Conservation (phyloP, 2,113 vertebrate genomes). For the Sardina pilchardus region DNA sequence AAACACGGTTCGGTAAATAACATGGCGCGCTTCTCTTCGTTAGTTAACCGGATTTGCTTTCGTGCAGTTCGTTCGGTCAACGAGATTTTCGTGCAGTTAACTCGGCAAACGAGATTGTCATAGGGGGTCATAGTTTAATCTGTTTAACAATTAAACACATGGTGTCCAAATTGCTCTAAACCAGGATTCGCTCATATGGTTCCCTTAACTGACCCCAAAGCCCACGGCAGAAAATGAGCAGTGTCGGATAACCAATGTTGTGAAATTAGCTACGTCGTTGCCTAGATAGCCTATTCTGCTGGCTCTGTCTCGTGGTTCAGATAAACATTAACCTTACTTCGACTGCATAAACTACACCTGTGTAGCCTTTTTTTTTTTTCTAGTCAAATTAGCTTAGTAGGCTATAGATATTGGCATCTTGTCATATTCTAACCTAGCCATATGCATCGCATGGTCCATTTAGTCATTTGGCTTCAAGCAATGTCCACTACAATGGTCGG, state of each 20-base stretch:
- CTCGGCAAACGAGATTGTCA: not conserved
- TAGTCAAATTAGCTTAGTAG: not conserved
- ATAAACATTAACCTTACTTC: not conserved
- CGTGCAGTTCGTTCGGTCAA: no score
- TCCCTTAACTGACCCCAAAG: not conserved
- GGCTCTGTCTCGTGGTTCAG: not conserved
- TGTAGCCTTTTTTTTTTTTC: not conserved
- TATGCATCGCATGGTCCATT: no score
- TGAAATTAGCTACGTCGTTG: not conserved
- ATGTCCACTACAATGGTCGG: not conserved
- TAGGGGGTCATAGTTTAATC: not conserved
- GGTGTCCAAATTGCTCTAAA: not conserved
- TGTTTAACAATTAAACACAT: not conserved
- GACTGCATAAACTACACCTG: not conserved
- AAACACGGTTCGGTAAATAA: not conserved
- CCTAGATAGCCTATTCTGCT: not conserved
- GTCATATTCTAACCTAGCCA: not conserved
- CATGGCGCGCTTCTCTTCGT: not conserved
- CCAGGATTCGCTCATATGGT: not conserved
- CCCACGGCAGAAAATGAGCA: not conserved
- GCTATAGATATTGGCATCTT: slow-evolving; percentile 18
- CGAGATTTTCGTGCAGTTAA: no score
- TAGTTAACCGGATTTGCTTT: not conserved
- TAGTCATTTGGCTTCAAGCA: not conserved
- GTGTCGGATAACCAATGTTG: not conserved